phyloP scores from a whole-genome alignment of 2,113 vertebrate species.

The Zosterops japonicus region DNA sequence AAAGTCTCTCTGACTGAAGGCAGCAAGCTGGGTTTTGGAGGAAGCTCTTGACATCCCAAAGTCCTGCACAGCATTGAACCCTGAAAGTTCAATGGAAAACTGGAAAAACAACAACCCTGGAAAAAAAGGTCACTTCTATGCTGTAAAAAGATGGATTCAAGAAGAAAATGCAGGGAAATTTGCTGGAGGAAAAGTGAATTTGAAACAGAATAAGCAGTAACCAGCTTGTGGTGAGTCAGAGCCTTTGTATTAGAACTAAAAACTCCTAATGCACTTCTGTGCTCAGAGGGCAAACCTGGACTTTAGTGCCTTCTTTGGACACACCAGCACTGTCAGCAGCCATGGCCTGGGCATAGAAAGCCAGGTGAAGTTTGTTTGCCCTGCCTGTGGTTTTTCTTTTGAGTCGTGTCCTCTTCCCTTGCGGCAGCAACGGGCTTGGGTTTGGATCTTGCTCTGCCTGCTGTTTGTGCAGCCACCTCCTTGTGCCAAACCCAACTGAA shows the following conservation, averaged over 20 bases:
- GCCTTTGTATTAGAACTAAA: neutral
- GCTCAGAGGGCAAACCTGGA: neutral
- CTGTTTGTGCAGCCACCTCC: neutral
- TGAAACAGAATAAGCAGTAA: neutral
- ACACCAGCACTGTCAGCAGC: neutral
- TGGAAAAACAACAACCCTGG: no score
- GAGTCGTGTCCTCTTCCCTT: neutral
- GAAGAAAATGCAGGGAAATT: neutral
- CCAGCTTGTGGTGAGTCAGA: neutral
- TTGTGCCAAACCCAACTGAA: neutral
- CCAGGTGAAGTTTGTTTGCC: neutral
- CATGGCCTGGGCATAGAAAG: neutral
- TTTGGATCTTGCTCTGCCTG: neutral
- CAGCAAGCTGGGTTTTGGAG: neutral
- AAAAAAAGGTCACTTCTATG: neutral
- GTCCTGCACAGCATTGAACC: neutral
- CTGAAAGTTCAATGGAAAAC: neutral
- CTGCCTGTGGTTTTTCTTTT: neutral
- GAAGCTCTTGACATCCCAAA: neutral
- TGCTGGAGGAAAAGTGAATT: neutral
- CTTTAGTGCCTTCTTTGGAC: neutral
- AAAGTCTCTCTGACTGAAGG: accelerated
- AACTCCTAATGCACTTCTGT: neutral
- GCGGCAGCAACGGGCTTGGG: accelerated
- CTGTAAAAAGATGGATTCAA: neutral